Evolutionary conservation across 1,140 invertebrate genomes (phyloP).

Genomic region (Drosophila arawakana): DNA sequence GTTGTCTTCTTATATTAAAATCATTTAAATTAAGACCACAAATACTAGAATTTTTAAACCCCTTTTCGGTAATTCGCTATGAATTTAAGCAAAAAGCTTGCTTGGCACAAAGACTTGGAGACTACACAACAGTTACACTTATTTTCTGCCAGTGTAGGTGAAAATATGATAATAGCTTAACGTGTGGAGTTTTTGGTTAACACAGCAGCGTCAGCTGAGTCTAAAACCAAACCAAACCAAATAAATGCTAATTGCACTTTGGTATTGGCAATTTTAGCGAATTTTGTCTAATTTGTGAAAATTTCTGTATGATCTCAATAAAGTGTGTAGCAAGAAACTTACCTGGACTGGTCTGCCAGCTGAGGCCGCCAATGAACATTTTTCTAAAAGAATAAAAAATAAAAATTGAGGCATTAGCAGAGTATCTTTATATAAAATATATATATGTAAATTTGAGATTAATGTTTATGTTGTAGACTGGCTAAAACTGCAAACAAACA

Average conservation of each 20-base stretch:
- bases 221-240: slow-evolving; percentile 17
- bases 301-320: not conserved
- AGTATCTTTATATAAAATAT: slow-evolving; percentile 14
- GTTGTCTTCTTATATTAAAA: too few relatives aligned
- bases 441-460: slow-evolving; percentile 13
- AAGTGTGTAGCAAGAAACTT: slow-evolving; percentile 84
- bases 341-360: slow-evolving; percentile 99
- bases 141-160: too few relatives aligned
- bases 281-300: slow-evolving; percentile 54
- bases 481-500: slow-evolving; percentile 20
- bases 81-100: too few relatives aligned
- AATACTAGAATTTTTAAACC: too few relatives aligned
- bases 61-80: too few relatives aligned
- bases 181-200: slow-evolving; percentile 42
- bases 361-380: slow-evolving; percentile 99
- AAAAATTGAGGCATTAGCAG: slow-evolving; percentile 52
- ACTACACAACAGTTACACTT: too few relatives aligned
- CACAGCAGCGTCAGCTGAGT: slow-evolving; percentile 31
- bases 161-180: slow-evolving; percentile 8
- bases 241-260: slow-evolving; percentile 52
- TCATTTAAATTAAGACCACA: too few relatives aligned
- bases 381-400: slow-evolving; percentile 92
- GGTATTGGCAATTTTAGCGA: slow-evolving; percentile 45
- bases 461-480: slow-evolving; percentile 29
- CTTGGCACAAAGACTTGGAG: too few relatives aligned